Conservation (phyloP, 1,140 invertebrate species). For the Penaeus vannamei region DNA sequence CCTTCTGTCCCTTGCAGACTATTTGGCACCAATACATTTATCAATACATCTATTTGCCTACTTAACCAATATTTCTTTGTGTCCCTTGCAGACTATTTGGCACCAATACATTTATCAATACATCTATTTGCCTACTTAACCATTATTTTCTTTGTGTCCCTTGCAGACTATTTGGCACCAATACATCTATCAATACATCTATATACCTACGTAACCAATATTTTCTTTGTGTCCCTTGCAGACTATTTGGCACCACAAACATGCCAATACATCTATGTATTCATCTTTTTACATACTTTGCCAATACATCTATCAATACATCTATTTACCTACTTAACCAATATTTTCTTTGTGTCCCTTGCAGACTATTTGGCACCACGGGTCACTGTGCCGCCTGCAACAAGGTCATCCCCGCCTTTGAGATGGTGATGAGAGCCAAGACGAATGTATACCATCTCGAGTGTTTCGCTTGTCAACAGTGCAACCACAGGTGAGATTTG, state of each 20-base stretch:
- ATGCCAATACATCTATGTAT: not conserved
- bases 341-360: slow-evolving; percentile 49
- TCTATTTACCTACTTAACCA: slow-evolving; percentile 43
- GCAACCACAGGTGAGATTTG: slow-evolving; percentile 88
- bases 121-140: not conserved
- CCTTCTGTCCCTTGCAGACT: slow-evolving; percentile 77
- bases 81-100: too few species aligned
- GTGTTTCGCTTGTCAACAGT: slow-evolving; percentile 96
- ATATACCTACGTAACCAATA: slow-evolving; percentile 41
- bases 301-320: not conserved
- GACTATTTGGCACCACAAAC: slow-evolving; percentile 91
- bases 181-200: not conserved
- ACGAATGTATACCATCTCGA: slow-evolving; percentile 96
- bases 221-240: slow-evolving; percentile 68
- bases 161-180: slow-evolving; percentile 88
- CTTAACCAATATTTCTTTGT: slow-evolving; percentile 66
- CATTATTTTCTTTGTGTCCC: not conserved
- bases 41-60: not conserved
- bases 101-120: slow-evolving; percentile 12
- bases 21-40: slow-evolving; percentile 81
- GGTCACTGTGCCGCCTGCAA: slow-evolving; percentile 93
- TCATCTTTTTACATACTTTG: slow-evolving; percentile 30
- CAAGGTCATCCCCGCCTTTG: slow-evolving; percentile 92
- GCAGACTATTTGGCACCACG: slow-evolving; percentile 90
- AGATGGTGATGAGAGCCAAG: slow-evolving; percentile 97